phyloP scores from a whole-genome alignment of 2,888 invertebrate genomes.

The Acronicta aceris region DNA sequence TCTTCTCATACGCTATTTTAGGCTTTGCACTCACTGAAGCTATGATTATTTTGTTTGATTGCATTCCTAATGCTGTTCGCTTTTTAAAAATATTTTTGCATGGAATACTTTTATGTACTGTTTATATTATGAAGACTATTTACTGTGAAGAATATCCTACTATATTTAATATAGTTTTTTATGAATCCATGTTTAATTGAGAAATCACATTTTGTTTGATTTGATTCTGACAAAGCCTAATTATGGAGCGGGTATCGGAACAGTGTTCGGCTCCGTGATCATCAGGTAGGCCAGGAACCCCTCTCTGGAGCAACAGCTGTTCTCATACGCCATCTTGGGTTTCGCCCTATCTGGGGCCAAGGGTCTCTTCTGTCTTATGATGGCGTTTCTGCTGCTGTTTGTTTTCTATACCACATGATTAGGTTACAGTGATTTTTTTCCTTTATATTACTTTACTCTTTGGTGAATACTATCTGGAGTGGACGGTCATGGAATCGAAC shows the following conservation, averaged over 20 bases:
- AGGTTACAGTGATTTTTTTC: constrained; percentile 89
- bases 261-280: constrained; percentile 98
- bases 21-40: constrained; percentile 99
- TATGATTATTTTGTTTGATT: constrained; percentile 99
- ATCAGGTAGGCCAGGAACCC: constrained; percentile 99
- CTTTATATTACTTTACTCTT: too few relatives aligned
- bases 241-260: constrained; percentile 98
- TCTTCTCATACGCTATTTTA: constrained; percentile 99
- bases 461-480: constrained; percentile 87
- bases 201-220: constrained; percentile 1
- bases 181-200: constrained; percentile 10
- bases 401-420: constrained; percentile 94
- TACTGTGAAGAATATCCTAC: constrained; percentile 35
- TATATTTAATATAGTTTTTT: constrained; percentile 15
- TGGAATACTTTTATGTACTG: constrained; percentile 65
- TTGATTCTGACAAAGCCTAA: constrained; percentile 49
- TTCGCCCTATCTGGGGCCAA: constrained; percentile 99
- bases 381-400: constrained; percentile 99
- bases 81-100: constrained; percentile 89
- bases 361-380: constrained; percentile 99
- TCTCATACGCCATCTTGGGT: constrained; percentile 99
- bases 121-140: constrained; percentile 72
- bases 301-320: constrained; percentile 98
- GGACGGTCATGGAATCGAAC: constrained; percentile 88
- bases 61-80: constrained; percentile 99